Percentiles rank a stretch among this genome's conserved stretches.
Conservation (phyloP, 2,113 vertebrate genomes). For the Pithys albifrons region DNA sequence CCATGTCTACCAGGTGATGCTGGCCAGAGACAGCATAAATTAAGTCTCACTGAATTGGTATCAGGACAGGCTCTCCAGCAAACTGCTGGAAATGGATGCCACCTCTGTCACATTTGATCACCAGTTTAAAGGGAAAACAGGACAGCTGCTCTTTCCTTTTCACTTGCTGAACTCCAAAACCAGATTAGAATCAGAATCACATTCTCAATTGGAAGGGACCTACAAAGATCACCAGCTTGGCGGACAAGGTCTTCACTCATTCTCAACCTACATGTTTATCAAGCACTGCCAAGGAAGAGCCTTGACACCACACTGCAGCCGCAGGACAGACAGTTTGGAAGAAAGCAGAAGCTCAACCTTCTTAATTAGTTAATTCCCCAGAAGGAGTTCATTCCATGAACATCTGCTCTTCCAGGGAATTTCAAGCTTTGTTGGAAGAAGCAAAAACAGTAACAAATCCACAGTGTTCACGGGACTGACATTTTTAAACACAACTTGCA, state of each 20-base stretch:
- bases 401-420: constrained; percentile 21
- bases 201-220: not conserved
- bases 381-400: not conserved
- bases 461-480: not conserved
- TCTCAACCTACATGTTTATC: not conserved
- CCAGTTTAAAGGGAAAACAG: not conserved
- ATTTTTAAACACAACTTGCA: not conserved
- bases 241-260: not conserved
- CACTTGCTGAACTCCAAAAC: not conserved
- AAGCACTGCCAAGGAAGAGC: constrained; percentile 9
- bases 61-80: not conserved
- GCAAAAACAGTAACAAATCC: not conserved
- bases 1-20: not conserved
- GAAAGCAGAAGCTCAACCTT: not conserved
- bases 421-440: not conserved
- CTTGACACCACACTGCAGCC: not conserved
- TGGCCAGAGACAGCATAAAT: not conserved
- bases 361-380: constrained; percentile 54
- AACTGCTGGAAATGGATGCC: not conserved
- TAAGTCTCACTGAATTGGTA: not conserved
- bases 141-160: not conserved
- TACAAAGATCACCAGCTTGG: not conserved
- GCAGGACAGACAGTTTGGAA: not conserved
- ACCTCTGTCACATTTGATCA: not conserved
- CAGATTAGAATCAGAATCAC: not conserved